phyloP scores from a whole-genome alignment of 2,888 invertebrate genomes.

The Nomada lathburiana region DNA sequence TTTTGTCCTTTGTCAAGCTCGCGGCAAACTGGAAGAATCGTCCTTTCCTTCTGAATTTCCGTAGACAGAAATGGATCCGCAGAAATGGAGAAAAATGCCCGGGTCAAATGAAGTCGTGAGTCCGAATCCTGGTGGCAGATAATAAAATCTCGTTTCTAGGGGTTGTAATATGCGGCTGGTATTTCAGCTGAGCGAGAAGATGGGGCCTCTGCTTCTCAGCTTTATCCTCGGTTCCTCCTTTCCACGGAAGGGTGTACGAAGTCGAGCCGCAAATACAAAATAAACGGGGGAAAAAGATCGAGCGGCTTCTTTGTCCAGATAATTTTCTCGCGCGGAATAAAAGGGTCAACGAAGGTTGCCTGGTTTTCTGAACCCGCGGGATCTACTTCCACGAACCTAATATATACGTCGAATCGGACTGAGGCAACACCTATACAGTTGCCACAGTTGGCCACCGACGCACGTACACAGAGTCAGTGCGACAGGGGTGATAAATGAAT shows the following conservation, averaged over 20 bases:
- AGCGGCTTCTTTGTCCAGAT: conserved; percentile 22
- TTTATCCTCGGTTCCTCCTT: not conserved
- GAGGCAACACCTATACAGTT: conserved; percentile 45
- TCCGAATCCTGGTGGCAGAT: conserved; percentile 31
- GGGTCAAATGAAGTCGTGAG: conserved; percentile 27
- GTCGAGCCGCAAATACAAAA: not conserved
- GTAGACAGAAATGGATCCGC: conserved; percentile 54
- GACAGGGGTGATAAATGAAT: conserved; percentile 69
- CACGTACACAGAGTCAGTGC: conserved; percentile 18
- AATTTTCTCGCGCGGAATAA: conserved; percentile 44
- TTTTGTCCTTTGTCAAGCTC: not conserved
- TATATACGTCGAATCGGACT: conserved; percentile 30
- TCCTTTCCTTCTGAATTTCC: conserved; percentile 48
- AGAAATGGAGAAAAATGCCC: conserved; percentile 36
- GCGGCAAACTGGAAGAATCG: not conserved
- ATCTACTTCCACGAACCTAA: conserved; percentile 21
- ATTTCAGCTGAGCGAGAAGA: conserved; percentile 7
- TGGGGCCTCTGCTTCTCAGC: not conserved
- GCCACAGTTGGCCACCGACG: conserved; percentile 50
- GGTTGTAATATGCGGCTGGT: conserved; percentile 30
- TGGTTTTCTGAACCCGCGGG: not conserved
- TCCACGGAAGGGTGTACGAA: not conserved
- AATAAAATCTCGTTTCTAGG: conserved; percentile 50
- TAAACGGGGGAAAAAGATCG: not conserved
- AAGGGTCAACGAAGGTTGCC: conserved; percentile 45